Evolutionary conservation across 2,888 invertebrate genomes (phyloP).

Genomic region (Cryptocephalus moraei): DNA sequence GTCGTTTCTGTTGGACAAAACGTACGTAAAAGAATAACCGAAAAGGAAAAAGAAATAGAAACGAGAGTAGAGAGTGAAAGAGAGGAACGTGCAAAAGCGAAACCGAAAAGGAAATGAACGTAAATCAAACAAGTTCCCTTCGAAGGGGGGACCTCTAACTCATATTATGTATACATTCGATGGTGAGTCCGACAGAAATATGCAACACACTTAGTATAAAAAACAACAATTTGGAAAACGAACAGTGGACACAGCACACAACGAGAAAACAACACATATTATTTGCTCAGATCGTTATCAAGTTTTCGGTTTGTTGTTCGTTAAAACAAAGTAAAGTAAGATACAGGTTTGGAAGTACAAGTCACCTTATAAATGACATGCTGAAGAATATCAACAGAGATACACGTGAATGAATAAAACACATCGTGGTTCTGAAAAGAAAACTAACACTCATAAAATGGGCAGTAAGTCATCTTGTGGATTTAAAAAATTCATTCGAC

Average conservation of each 20-base stretch:
- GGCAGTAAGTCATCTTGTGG: too few species aligned
- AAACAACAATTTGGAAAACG: neutral
- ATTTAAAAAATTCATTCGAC: too few species aligned
- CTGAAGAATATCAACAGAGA: constrained; percentile 13
- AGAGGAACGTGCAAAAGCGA: too few species aligned
- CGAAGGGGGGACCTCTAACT: too few species aligned
- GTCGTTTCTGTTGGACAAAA: constrained; percentile 22
- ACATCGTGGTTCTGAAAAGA: constrained; percentile 1
- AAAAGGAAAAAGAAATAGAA: constrained; percentile 10
- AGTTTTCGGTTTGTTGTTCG: too few species aligned
- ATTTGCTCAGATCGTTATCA: neutral
- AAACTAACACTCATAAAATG: neutral
- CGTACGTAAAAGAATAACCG: constrained; percentile 19
- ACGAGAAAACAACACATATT: neutral
- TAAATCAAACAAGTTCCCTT: too few species aligned
- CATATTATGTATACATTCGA: too few species aligned
- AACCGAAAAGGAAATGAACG: too few species aligned
- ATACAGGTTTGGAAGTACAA: constrained; percentile 27
- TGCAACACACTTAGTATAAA: constrained; percentile 12
- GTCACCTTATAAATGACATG: constrained; percentile 23
- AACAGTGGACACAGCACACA: neutral
- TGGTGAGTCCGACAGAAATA: constrained; percentile 1
- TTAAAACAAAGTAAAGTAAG: constrained; percentile 4
- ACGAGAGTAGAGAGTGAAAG: constrained; percentile 6
- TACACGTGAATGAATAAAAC: constrained; percentile 9